These are phyloP conservation scores for Enteromius treurensis DNA, from an alignment of 2,797 vertebrate genomes.

Conservation along the genomic window DNA sequence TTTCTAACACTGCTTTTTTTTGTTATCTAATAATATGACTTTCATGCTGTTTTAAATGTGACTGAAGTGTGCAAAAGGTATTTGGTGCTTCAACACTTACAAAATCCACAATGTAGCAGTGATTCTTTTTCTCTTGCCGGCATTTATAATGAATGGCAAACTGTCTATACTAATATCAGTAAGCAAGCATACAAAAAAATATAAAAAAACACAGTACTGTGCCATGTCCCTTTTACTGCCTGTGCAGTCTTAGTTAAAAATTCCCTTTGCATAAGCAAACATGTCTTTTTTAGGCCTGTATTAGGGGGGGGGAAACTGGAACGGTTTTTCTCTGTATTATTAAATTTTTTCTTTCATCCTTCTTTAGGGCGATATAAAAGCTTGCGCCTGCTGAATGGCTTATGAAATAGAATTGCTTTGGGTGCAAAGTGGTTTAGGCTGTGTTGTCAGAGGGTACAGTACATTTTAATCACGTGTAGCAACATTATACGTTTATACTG, in stretches of 20 bases:
- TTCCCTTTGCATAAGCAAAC: constrained; percentile 29
- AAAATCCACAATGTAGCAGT: background rate
- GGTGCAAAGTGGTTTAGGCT: background rate
- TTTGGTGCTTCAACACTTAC: background rate
- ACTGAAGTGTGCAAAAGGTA: background rate
- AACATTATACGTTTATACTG: background rate
- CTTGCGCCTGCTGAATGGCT: background rate
- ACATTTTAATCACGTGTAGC: background rate
- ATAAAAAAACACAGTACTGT: background rate
- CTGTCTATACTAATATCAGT: constrained; percentile 17
- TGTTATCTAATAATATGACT: background rate
- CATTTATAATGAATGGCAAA: constrained; percentile 30
- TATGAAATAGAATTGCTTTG: constrained; percentile 13
- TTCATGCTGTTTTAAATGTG: background rate
- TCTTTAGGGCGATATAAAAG: constrained; percentile 4
- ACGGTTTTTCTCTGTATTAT: constrained; percentile 30
- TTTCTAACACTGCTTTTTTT: background rate
- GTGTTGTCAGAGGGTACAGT: background rate
- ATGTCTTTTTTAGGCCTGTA: constrained; percentile 10
- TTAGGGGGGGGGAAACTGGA: constrained; percentile 22
- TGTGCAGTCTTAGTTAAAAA: constrained; percentile 26
- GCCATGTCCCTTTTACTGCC: background rate
- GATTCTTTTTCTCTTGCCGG: background rate
- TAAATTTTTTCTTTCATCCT: constrained; percentile 1
- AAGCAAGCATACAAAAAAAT: background rate